These are phyloP conservation scores for Melipona quadrifasciata DNA, from an alignment of 1,140 invertebrate species.

Conservation along the genomic window DNA sequence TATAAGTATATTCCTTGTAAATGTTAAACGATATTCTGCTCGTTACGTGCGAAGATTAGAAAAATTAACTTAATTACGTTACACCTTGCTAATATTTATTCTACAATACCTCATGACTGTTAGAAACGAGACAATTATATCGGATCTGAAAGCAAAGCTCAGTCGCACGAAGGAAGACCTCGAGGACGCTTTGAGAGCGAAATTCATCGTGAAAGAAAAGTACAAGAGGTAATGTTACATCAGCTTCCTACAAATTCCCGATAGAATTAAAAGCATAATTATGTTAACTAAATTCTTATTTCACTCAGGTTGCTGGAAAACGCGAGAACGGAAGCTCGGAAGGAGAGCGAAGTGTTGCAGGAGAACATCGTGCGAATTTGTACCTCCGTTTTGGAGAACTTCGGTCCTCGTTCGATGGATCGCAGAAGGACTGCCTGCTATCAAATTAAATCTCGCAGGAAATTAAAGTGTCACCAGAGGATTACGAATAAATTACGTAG, in stretches of 20 bases:
- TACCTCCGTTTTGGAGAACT: slow-evolving; percentile 59
- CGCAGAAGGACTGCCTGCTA: not conserved
- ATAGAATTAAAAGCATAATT: not conserved
- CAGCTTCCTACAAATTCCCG: too few relatives aligned
- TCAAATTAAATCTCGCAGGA: slow-evolving; percentile 5
- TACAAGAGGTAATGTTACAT: slow-evolving; percentile 50
- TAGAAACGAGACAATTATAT: slow-evolving; percentile 49
- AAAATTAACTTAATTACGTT: too few relatives aligned
- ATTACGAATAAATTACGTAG: slow-evolving; percentile 39
- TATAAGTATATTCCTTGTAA: too few relatives aligned
- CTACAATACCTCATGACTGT: not conserved
- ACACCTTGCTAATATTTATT: too few relatives aligned
- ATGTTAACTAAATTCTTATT: not conserved
- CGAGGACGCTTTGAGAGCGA: slow-evolving; percentile 45
- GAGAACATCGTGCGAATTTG: slow-evolving; percentile 58
- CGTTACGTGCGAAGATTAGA: too few relatives aligned
- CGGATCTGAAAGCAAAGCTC: slow-evolving; percentile 55
- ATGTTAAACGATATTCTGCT: too few relatives aligned
- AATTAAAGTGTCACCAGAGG: slow-evolving; percentile 36
- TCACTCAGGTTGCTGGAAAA: slow-evolving; percentile 32
- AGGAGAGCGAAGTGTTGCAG: slow-evolving; percentile 53
- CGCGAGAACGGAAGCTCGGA: slow-evolving; percentile 37
- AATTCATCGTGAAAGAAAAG: slow-evolving; percentile 45
- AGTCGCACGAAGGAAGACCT: slow-evolving; percentile 19
- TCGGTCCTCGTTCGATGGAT: slow-evolving; percentile 31